Base-by-base conservation (phyloP, 2,113 vertebrate species). In the Mesoclemmys tuberculata region DNA sequence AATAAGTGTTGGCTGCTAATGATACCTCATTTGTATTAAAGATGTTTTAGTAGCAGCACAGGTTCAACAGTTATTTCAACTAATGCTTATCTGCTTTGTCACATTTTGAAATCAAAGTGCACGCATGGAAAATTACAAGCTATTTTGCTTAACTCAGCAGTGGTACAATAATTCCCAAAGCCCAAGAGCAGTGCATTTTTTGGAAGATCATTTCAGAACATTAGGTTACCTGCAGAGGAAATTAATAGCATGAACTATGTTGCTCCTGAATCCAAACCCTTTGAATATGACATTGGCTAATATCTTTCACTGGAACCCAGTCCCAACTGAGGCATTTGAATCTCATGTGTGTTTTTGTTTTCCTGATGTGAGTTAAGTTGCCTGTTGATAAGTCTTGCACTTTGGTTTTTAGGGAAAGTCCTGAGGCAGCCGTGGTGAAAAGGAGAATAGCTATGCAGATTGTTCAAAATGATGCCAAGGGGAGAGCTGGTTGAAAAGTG, bases 1-100 rank as follows among this genome's bases (percentile, higher is more conserved):
- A 87, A 84, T 82, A 38, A 81, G 8, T 9, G 44, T 49, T 90
- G 8, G 2, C 84, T 97, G 82, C 94, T 83, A 52, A 68, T 13
- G 55, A 94, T 54, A 71, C 82, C 96, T 89, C 84, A 4, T 51
- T 88, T 88, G 81, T 56, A 13, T 86, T 82, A 85, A 16, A 75
- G 74, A 92, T 90, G 89, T 80, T 92, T 54, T 46, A 88, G 90
- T 26, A 88, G 48, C 51, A 85, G 58, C 54, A 81, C 13, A 12
- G 18, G 46, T 94, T 80, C 79, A 90, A 85, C 91, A 51, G 35
- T 16, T 54, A 68, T 88, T 95, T 14, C 91, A 79, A 2, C 6
- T n/a, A 14, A 5, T 3, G 9, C 71, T 71, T 19, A 55, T 54
- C 87, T 74, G 21, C 29, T 41, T 0, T 31, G 29, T 9, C 9